phyloP scores from a whole-genome alignment of 2,113 vertebrate species.

The Syrrhaptes paradoxus region DNA sequence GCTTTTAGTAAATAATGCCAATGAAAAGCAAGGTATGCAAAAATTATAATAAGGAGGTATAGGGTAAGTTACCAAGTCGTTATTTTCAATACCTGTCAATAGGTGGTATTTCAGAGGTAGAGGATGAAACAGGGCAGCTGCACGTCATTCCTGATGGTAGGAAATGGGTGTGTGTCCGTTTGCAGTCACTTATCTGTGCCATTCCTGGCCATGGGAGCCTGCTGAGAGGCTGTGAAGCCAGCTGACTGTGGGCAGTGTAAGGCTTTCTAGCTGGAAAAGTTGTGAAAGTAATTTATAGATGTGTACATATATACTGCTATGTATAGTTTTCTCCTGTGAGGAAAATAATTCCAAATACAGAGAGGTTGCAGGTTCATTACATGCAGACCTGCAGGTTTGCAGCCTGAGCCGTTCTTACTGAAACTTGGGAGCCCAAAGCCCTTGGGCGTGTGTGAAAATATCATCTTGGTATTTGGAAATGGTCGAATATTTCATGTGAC shows the following conservation, averaged over 20 bases:
- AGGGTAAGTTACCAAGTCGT: background rate
- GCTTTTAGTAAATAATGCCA: slow-evolving; percentile 60
- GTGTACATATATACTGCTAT: fast-evolving
- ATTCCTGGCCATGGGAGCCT: background rate
- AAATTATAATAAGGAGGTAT: background rate
- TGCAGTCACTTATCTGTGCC: background rate
- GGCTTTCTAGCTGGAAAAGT: background rate
- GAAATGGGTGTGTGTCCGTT: background rate
- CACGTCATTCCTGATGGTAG: background rate
- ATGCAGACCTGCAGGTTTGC: background rate
- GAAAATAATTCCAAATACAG: background rate
- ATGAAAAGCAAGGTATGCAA: slow-evolving; percentile 52
- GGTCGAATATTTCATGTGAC: background rate
- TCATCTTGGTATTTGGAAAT: background rate
- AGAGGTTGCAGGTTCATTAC: background rate
- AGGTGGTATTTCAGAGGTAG: slow-evolving; percentile 15
- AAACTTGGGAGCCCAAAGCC: background rate
- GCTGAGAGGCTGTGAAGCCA: background rate
- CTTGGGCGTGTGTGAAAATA: background rate
- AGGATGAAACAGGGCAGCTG: background rate
- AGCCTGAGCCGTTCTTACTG: background rate
- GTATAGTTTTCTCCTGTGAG: background rate
- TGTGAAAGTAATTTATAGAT: background rate
- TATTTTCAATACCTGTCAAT: slow-evolving; percentile 7
- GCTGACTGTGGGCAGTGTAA: background rate